Base-by-base conservation (phyloP, 2,113 vertebrate genomes). In the Semnornis frantzii region DNA sequence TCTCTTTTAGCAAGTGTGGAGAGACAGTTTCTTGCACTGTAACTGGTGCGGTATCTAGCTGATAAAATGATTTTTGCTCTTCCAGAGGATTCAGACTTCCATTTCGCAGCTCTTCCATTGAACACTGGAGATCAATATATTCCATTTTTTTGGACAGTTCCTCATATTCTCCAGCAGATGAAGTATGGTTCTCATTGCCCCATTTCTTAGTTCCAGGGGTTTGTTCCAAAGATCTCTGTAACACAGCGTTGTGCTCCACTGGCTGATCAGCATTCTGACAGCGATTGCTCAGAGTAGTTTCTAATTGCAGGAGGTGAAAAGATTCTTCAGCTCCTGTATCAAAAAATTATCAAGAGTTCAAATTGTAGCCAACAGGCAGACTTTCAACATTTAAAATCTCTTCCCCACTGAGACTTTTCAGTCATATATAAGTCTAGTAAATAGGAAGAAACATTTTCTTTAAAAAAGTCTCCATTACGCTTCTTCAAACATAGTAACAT, bases 301-400 rank as follows among this genome's bases (percentile, higher is more conserved):
- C 98, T 23, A 97, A 93, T 30, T 93, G 94, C 42, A 98, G 95
- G 0, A 93, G 86, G 34, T 97, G 97, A 89, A 98, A 98, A 25
- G 97, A 98, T 33, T 98, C 97, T 54, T 98, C 97, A 77, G 87
- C 92, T 76, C 90, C 97, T 97, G 76, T 65, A 94, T 85, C 44
- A 90, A 72, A 78, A 81, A 39, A 31, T 18, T 28, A 55, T 28
- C 39, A 74, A 16, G 31, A 93, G 37, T 93, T 44, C 89, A 57
- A 86, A 31, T 55, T 66, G 9, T n/a, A 73, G 52, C 24, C 25
- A 76, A 63, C 5, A 33, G 25, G 57, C 30, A 52, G n/a, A 48
- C 69, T 48, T 79, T 70, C 15, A n/a, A 23, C 52, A 80, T 77
- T 13, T 9, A n/a, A 86, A 74, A 27, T 44, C 13, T 34, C 39